Conservation (phyloP, 2,113 vertebrate genomes). For the Thinocorus orbignyianus region DNA sequence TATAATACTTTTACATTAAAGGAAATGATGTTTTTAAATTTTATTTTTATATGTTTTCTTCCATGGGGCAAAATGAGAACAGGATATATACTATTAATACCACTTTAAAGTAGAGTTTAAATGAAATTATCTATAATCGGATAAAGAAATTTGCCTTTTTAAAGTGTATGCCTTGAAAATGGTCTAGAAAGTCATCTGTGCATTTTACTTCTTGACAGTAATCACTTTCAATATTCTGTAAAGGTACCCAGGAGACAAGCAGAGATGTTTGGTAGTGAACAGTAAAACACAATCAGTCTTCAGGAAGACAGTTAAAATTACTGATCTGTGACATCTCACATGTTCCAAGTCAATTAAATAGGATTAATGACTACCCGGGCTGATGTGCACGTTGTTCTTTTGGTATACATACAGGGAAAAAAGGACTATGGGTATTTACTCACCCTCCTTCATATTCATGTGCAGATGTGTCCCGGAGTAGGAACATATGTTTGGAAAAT, state of each 20-base stretch:
- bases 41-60: neutral
- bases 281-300: conserved; percentile 76
- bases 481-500: neutral
- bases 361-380: conserved; percentile 75
- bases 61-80: neutral
- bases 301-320: conserved; percentile 78
- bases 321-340: conserved; percentile 75
- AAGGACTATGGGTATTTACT: neutral
- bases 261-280: conserved; percentile 65
- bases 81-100: conserved; percentile 12
- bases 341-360: conserved; percentile 82
- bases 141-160: conserved; percentile 44
- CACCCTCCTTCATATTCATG: conserved; percentile 40
- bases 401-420: neutral
- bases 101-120: conserved; percentile 14
- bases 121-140: conserved; percentile 46
- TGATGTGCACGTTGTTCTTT: neutral
- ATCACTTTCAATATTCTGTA: conserved; percentile 73
- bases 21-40: neutral
- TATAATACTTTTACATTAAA: neutral
- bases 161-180: conserved; percentile 52
- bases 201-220: conserved; percentile 77
- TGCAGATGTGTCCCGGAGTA: neutral
- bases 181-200: conserved; percentile 62
- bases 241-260: conserved; percentile 62